Percentiles rank a stretch among this genome's conserved stretches.
phyloP scores from a whole-genome alignment of 1,140 invertebrate species.

The Dinoponera quadriceps region DNA sequence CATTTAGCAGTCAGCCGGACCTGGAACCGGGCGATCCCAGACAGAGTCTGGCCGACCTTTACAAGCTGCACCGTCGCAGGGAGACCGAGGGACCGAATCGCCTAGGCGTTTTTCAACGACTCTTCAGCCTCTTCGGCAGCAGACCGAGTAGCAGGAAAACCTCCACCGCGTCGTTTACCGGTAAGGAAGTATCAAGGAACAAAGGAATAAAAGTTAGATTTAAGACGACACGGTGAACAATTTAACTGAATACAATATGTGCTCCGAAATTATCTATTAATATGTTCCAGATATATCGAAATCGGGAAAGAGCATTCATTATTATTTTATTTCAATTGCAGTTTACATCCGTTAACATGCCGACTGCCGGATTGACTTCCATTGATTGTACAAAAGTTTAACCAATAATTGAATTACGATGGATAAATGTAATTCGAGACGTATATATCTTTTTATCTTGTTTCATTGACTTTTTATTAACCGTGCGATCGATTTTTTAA shows the following conservation, averaged over 20 bases:
- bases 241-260: slow-evolving; percentile 1
- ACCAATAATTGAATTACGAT: too few relatives aligned
- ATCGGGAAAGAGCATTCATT: too few relatives aligned
- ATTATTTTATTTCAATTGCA: too few relatives aligned
- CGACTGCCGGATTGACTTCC: too few relatives aligned
- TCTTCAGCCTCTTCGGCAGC: slow-evolving; percentile 87
- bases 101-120: slow-evolving; percentile 82
- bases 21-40: slow-evolving; percentile 79
- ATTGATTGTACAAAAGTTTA: too few relatives aligned
- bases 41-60: slow-evolving; percentile 82
- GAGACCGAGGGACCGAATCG: slow-evolving; percentile 82
- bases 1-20: slow-evolving; percentile 89
- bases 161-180: slow-evolving; percentile 88
- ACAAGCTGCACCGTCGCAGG: slow-evolving; percentile 81
- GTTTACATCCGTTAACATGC: too few relatives aligned
- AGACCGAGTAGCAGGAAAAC: slow-evolving; percentile 87
- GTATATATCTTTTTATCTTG: too few relatives aligned
- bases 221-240: slow-evolving; percentile 16
- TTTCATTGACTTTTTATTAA: too few relatives aligned
- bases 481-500: too few relatives aligned
- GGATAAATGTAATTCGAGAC: too few relatives aligned
- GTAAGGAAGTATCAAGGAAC: slow-evolving; percentile 71
- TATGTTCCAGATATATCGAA: too few relatives aligned
- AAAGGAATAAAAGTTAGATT: slow-evolving; percentile 14
- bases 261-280: too few relatives aligned